These are phyloP conservation scores for Ennomos erosarius DNA, from an alignment of 2,888 invertebrate genomes.

Conservation along the genomic window DNA sequence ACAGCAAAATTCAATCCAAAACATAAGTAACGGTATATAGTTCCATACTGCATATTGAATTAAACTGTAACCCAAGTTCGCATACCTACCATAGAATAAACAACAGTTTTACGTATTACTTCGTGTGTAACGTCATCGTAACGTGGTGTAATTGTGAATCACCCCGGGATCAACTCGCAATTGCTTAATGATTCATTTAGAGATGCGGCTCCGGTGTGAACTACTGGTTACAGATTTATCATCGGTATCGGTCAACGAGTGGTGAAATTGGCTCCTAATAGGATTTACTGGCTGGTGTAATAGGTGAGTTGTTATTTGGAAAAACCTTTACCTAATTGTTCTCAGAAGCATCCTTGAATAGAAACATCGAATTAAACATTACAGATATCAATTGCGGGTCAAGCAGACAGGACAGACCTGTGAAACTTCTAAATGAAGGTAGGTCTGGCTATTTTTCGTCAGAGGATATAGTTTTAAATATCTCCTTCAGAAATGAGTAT, in stretches of 20 bases:
- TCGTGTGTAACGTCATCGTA: slow-evolving; percentile 38
- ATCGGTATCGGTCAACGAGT: slow-evolving; percentile 10
- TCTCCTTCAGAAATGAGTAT: too few relatives aligned
- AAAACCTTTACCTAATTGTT: slow-evolving; percentile 2
- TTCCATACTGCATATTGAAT: slow-evolving; percentile 10
- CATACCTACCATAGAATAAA: too few relatives aligned
- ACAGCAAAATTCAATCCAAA: too few relatives aligned
- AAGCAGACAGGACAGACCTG: too few relatives aligned
- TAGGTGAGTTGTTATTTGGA: slow-evolving; percentile 3
- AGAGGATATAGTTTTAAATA: too few relatives aligned
- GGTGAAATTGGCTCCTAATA: slow-evolving; percentile 16
- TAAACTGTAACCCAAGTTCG: not conserved
- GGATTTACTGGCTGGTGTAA: slow-evolving; percentile 1
- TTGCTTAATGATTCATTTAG: slow-evolving; percentile 43
- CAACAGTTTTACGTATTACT: slow-evolving; percentile 4
- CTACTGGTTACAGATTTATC: slow-evolving; percentile 19
- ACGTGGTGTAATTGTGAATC: slow-evolving; percentile 63
- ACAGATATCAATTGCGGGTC: too few relatives aligned
- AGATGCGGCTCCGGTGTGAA: slow-evolving; percentile 20
- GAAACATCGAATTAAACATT: too few relatives aligned
- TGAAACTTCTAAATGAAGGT: too few relatives aligned
- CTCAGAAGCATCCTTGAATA: too few relatives aligned
- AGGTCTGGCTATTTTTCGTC: too few relatives aligned
- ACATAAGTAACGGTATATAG: not conserved
- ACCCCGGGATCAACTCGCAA: slow-evolving; percentile 32